Base-by-base conservation (phyloP, 2,888 invertebrate species). In the Matsumyia berberina region DNA sequence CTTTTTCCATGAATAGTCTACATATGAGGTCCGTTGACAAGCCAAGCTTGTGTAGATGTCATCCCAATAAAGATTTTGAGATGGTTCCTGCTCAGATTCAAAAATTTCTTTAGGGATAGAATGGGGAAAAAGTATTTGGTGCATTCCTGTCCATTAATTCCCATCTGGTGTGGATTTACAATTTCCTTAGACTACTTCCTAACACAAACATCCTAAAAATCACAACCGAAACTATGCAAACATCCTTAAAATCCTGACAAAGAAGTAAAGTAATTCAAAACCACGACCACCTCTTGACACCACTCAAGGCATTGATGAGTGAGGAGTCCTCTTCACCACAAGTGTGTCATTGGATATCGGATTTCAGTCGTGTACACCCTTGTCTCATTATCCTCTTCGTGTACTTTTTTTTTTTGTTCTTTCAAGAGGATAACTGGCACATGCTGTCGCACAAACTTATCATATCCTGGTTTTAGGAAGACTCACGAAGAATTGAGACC, bases 301-400 rank as follows among this genome's bases (percentile, higher is more conserved):
- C 72, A 72, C 70, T 76, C 72, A 72, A 31, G n/a, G 19, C 73
- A 12, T 64, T 64, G 60, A 60, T 12, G 29, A 39, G 24, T 35
- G 58, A 46, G 53, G 67, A 80, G 58, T 12, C 46, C 69, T 57
- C 73, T 58, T 73, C 46, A 66, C 73, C 79, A 39, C 72, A 79
- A 83, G 83, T 83, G 83, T 83, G 73, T 73, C 83, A 83, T 74
- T 44, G 57, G 69, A 79, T 83, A 83, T 83, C 53, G 15, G 35
- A 79, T 83, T 83, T 79, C 83, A 79, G 33, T n/a, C n/a, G n/a
- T 35, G 44, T 39, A 62, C 19, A 8, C 33, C 17, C 53, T 46
- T 39, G 24, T 51, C 57, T 57, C 24, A 62, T 60, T 74, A 74
- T 80, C 55, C 69, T 46, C 67, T 55, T 60, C 17, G 37, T 24